These are phyloP conservation scores for Zaprionus nigranus DNA, from an alignment of 1,140 invertebrate genomes.

Conservation along the genomic window DNA sequence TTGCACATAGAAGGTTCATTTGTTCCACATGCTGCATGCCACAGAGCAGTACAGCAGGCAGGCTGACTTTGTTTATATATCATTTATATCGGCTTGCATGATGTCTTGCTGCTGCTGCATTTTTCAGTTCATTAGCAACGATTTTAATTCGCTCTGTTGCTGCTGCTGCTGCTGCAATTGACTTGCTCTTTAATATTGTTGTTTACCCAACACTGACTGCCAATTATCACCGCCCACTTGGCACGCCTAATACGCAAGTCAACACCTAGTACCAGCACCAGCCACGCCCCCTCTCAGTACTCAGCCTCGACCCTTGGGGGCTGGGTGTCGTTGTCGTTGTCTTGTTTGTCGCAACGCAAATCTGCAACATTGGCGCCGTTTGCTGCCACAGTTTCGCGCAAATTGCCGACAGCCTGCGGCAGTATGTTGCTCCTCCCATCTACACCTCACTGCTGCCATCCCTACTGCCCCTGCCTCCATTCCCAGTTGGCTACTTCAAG, in stretches of 20 bases:
- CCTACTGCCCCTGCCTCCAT: background rate
- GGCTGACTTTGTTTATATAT: background rate
- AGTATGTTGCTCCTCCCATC: background rate
- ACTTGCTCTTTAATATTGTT: slow-evolving; percentile 1
- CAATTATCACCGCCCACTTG: slow-evolving; percentile 2
- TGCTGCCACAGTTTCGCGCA: slow-evolving; percentile 1
- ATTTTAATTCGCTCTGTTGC: background rate
- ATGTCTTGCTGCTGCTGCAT: too few species aligned
- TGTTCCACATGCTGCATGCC: slow-evolving; percentile 35
- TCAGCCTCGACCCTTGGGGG: background rate
- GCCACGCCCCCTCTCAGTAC: too few species aligned
- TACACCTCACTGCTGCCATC: background rate
- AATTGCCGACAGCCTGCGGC: slow-evolving; percentile 4
- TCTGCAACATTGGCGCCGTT: slow-evolving; percentile 16
- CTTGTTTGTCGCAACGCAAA: slow-evolving; percentile 25
- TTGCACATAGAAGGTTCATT: background rate
- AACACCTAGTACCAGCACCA: too few species aligned
- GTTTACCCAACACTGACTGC: slow-evolving; percentile 4
- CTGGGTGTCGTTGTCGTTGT: background rate
- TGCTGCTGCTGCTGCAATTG: background rate
- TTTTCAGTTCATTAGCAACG: background rate
- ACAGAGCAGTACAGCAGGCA: background rate
- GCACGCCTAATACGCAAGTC: background rate
- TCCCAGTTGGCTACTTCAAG: slow-evolving; percentile 50
- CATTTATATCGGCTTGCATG: background rate